A percentile compares a stretch with the other conserved stretches of the same genome.
Evolutionary conservation across 2,888 invertebrate species (phyloP).

Genomic region (Amphipoea lucens): DNA sequence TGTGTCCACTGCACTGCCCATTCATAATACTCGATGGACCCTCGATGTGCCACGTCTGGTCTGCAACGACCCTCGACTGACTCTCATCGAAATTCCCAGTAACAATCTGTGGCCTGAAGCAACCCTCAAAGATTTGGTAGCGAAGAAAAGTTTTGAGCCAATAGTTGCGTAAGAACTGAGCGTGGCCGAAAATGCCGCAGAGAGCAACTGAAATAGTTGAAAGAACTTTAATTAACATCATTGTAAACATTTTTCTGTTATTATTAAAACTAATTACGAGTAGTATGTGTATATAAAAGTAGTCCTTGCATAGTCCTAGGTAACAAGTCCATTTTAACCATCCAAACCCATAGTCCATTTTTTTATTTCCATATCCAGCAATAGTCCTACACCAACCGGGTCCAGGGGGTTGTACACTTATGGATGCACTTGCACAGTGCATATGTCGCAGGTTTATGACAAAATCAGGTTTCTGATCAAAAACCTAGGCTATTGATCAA

Average conservation of each 20-base stretch:
- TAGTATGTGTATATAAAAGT: too few relatives aligned
- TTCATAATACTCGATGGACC: constrained; percentile 34
- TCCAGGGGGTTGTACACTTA: not conserved
- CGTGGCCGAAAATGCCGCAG: constrained; percentile 74
- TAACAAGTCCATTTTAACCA: too few relatives aligned
- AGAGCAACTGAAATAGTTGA: constrained; percentile 71
- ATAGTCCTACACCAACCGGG: not conserved
- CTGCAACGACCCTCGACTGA: not conserved
- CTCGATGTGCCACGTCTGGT: not conserved
- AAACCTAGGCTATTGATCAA: too few relatives aligned
- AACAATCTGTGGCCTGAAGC: constrained; percentile 62
- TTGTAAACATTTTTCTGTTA: not conserved
- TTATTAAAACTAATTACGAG: too few relatives aligned
- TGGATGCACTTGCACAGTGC: not conserved
- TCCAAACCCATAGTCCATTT: too few relatives aligned
- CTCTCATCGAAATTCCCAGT: not conserved
- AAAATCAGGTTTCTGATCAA: too few relatives aligned
- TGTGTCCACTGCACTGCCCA: constrained; percentile 69
- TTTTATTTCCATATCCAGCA: not conserved
- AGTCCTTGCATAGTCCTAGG: too few relatives aligned
- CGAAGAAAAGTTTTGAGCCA: constrained; percentile 71
- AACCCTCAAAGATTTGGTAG: constrained; percentile 73
- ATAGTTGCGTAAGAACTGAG: constrained; percentile 70
- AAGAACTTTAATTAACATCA: not conserved
- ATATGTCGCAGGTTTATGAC: too few relatives aligned